Evolutionary conservation across 2,113 vertebrate genomes (phyloP).

Genomic region (Syngnathus typhle): DNA sequence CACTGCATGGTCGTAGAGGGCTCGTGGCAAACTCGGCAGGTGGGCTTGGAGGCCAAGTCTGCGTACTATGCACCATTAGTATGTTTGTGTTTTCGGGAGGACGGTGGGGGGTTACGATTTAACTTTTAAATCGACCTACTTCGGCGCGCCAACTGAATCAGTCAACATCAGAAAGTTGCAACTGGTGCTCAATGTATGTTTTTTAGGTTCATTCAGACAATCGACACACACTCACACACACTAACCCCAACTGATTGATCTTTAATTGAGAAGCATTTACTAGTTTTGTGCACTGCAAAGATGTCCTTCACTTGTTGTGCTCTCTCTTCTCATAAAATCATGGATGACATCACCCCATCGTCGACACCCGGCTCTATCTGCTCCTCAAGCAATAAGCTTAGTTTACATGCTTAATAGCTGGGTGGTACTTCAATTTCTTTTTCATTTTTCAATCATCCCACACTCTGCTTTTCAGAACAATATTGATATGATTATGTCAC

Average conservation of each 20-base stretch:
- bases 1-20: background rate
- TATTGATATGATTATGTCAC: background rate
- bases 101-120: background rate
- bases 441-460: background rate
- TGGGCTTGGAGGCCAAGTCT: conserved; percentile 38
- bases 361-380: conserved; percentile 23
- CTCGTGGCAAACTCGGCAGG: conserved; percentile 16
- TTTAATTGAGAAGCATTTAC: background rate
- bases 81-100: background rate
- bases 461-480: conserved; percentile 2
- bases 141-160: conserved; percentile 12
- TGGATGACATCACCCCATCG: conserved; percentile 13
- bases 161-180: conserved; percentile 40
- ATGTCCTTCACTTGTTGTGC: conserved; percentile 57
- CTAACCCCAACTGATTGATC: background rate
- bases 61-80: conserved; percentile 63
- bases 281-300: conserved; percentile 58
- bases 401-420: conserved; percentile 19
- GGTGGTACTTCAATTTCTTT: background rate
- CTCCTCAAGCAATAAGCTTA: conserved; percentile 62
- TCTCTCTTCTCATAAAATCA: conserved; percentile 55
- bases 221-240: conserved; percentile 42
- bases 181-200: conserved; percentile 55
- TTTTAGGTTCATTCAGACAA: conserved; percentile 54
- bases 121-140: conserved; percentile 3